Conservation (phyloP, 2,113 vertebrate species). For the Python bivittatus region DNA sequence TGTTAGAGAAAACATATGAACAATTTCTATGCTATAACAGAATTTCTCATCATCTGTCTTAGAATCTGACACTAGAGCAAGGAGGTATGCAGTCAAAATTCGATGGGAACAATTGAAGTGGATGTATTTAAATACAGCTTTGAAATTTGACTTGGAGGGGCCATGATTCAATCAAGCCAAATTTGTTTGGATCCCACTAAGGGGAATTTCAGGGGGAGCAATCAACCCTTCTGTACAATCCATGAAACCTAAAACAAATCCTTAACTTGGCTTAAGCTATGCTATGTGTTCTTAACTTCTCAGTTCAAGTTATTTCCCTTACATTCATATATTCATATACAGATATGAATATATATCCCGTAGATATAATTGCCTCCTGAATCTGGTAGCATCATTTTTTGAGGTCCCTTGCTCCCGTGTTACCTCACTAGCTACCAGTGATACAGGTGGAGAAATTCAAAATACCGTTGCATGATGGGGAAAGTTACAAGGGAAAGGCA, state of each 20-base stretch:
- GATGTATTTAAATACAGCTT: not conserved
- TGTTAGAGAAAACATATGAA: conserved; percentile 23
- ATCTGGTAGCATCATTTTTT: not conserved
- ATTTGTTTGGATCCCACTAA: not conserved
- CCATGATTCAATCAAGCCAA: not conserved
- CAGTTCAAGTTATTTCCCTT: not conserved
- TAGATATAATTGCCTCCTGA: not conserved
- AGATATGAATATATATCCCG: not conserved
- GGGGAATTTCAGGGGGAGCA: not conserved
- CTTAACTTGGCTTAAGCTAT: not conserved
- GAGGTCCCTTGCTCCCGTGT: not conserved
- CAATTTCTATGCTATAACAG: conserved; percentile 6
- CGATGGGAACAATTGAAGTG: not conserved
- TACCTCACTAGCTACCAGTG: not conserved
- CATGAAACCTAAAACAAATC: not conserved
- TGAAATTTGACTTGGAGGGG: not conserved
- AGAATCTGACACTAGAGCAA: conserved; percentile 1
- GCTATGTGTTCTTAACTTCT: not conserved
- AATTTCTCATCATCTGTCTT: conserved; percentile 17
- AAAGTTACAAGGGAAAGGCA: not conserved
- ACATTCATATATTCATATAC: not conserved
- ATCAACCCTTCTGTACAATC: not conserved
- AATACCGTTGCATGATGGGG: not conserved
- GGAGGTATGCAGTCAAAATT: not conserved
- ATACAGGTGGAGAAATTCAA: not conserved